phyloP scores from a whole-genome alignment of 2,797 vertebrate genomes.

The Natrix natrix region DNA sequence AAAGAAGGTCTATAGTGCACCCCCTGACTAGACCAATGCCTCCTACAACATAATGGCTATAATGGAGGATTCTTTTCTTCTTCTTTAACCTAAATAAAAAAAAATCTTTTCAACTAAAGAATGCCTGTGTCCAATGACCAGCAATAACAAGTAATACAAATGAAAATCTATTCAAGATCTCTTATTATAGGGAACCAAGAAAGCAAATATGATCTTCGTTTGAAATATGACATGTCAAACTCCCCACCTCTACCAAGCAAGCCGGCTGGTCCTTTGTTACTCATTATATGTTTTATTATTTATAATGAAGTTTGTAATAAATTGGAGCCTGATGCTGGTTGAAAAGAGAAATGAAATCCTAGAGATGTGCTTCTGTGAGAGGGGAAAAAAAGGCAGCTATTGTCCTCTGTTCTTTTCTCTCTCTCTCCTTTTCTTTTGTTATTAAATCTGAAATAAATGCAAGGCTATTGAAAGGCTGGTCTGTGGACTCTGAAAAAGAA shows the following conservation, averaged over 20 bases:
- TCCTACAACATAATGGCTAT: accelerated
- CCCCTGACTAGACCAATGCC: neutral
- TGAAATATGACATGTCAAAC: slow-evolving; percentile 24
- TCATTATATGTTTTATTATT: slow-evolving; percentile 36
- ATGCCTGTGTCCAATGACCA: slow-evolving; percentile 25
- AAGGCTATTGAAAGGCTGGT: neutral
- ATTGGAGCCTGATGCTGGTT: slow-evolving; percentile 31
- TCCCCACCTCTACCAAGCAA: slow-evolving; percentile 39
- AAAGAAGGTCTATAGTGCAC: neutral
- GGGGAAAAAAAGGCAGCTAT: neutral
- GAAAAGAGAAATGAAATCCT: slow-evolving; percentile 29
- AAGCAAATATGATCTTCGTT: slow-evolving; percentile 23
- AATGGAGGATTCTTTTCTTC: neutral
- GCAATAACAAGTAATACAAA: slow-evolving; percentile 37
- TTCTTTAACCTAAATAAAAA: neutral
- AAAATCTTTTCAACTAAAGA: slow-evolving; percentile 4
- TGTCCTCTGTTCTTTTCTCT: slow-evolving; percentile 31
- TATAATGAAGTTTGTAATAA: slow-evolving; percentile 48
- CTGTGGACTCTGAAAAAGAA: neutral
- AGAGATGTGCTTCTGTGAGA: slow-evolving; percentile 25
- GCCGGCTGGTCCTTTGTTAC: slow-evolving; percentile 31
- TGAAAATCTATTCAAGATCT: slow-evolving; percentile 37
- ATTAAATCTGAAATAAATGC: slow-evolving; percentile 22
- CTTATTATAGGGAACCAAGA: slow-evolving; percentile 40
- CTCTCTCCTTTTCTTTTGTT: slow-evolving; percentile 22